Evolutionary conservation across 2,888 invertebrate genomes (phyloP).

Genomic region (Periphyllus acericola): DNA sequence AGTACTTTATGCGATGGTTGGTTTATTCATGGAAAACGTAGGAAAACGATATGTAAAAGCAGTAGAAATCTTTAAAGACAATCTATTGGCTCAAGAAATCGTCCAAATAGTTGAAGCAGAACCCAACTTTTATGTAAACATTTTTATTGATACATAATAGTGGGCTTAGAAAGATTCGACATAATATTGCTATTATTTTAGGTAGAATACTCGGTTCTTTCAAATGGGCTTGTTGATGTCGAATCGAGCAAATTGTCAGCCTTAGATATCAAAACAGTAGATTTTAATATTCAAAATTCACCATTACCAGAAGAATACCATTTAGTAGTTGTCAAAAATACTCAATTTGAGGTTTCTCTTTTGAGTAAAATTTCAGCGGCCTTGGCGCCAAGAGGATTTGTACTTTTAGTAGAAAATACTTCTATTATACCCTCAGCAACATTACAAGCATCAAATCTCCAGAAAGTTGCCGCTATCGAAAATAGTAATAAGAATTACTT

Average conservation of each 20-base stretch:
- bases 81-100: constrained; percentile 11
- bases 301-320: constrained; percentile 27
- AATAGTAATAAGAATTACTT: constrained; percentile 31
- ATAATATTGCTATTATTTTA: not conserved
- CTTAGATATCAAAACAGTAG: constrained; percentile 30
- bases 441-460: not conserved
- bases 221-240: not conserved
- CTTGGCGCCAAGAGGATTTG: constrained; percentile 44
- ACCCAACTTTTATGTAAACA: constrained; percentile 45
- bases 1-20: constrained; percentile 34
- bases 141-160: not conserved
- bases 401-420: constrained; percentile 36
- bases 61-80: constrained; percentile 31
- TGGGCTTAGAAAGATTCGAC: too few relatives aligned
- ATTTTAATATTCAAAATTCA: constrained; percentile 19
- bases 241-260: constrained; percentile 38
- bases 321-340: constrained; percentile 30
- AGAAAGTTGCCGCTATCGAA: constrained; percentile 18
- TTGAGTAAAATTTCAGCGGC: constrained; percentile 31
- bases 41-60: constrained; percentile 27
- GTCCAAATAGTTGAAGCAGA: constrained; percentile 52
- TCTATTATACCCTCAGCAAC: not conserved
- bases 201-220: constrained; percentile 43
- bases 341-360: not conserved
- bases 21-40: constrained; percentile 55